These are phyloP conservation scores for Pantala flavescens DNA, from an alignment of 1,140 invertebrate genomes.

Conservation along the genomic window DNA sequence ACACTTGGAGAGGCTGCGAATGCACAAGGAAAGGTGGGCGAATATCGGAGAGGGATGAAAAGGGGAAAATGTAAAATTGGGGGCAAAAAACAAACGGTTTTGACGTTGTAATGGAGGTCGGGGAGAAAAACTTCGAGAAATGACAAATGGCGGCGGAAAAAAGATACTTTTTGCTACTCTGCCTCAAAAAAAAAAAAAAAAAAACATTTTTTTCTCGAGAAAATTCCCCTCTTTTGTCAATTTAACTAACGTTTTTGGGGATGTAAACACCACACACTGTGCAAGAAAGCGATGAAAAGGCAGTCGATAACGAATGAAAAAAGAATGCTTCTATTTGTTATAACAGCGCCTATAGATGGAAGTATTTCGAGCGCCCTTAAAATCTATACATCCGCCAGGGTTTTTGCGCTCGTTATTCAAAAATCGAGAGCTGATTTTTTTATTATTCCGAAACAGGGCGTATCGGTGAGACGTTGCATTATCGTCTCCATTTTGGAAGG, in stretches of 20 bases:
- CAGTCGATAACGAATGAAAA: not conserved
- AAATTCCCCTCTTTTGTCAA: not conserved
- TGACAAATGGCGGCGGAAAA: not conserved
- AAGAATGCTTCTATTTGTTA: not conserved
- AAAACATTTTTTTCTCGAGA: not conserved
- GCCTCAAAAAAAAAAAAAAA: not conserved
- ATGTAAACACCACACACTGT: not conserved
- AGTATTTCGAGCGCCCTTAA: no score
- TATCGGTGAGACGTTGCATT: not conserved
- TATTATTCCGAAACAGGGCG: not conserved
- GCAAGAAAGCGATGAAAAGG: not conserved
- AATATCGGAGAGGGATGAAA: not conserved
- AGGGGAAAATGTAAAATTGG: not conserved
- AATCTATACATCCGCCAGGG: no score
- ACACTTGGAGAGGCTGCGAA: not conserved
- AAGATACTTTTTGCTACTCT: not conserved
- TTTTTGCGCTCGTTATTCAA: not conserved
- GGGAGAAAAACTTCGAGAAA: not conserved
- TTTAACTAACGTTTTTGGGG: not conserved
- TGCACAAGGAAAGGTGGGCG: not conserved
- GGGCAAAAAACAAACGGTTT: not conserved
- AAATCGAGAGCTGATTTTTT: not conserved
- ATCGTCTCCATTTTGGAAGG: not conserved
- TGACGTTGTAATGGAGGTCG: constrained; percentile 3
- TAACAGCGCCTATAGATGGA: no score